phyloP scores from a whole-genome alignment of 1,140 invertebrate species.

The Aphelinus atriplicis region DNA sequence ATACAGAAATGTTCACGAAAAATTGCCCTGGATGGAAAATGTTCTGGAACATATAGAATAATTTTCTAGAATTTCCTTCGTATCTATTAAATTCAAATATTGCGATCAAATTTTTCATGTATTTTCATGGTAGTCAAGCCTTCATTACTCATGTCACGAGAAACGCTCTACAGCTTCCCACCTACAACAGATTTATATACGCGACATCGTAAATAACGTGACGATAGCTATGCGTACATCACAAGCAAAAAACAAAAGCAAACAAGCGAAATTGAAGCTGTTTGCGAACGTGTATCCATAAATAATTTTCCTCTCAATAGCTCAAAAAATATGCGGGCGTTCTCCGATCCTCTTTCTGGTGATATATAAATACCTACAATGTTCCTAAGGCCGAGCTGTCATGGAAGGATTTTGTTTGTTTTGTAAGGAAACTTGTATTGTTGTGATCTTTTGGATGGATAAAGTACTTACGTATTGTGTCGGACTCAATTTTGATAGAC shows the following conservation, averaged over 20 bases:
- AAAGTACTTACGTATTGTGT: no score
- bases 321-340: background rate
- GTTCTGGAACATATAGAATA: no score
- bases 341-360: background rate
- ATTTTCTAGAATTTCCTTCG: no score
- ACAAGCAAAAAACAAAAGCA: constrained; percentile 25
- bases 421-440: background rate
- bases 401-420: background rate
- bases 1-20: background rate
- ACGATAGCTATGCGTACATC: constrained; percentile 3
- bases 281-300: background rate
- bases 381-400: no score
- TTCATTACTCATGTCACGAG: constrained; percentile 5
- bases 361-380: no score
- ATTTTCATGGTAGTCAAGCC: background rate
- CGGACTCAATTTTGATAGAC: no score
- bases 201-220: constrained; percentile 15
- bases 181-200: constrained; percentile 14
- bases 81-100: no score
- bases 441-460: no score
- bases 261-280: constrained; percentile 23
- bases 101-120: no score
- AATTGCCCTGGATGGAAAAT: background rate
- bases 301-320: constrained; percentile 4
- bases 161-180: no score